A percentile compares a stretch with the other conserved stretches of the same genome.
Evolutionary conservation across 2,113 vertebrate genomes (phyloP).

Genomic region (Siphamia tubifer): DNA sequence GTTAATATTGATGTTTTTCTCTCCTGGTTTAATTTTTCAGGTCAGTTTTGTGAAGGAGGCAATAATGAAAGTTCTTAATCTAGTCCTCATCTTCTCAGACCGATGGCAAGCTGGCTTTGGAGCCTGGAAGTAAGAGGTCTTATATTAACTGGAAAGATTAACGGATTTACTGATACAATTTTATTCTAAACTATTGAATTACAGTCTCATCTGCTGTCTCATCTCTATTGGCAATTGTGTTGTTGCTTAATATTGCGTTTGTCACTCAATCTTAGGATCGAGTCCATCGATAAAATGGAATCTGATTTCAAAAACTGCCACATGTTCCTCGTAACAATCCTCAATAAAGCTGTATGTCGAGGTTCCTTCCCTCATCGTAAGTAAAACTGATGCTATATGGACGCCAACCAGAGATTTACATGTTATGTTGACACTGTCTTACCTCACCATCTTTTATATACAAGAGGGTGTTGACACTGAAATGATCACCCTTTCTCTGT

Average conservation of each 20-base stretch:
- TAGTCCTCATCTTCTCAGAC: slow-evolving; percentile 97
- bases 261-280: slow-evolving; percentile 82
- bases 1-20: neutral
- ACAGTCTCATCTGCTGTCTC: neutral
- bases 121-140: slow-evolving; percentile 89
- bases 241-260: neutral
- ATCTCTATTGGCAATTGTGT: neutral
- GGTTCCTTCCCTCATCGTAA: slow-evolving; percentile 97
- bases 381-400: slow-evolving; percentile 54
- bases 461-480: neutral
- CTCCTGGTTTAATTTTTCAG: slow-evolving; percentile 71
- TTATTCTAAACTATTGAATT: no score
- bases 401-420: no score
- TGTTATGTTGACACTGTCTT: no score
- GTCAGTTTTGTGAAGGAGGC: slow-evolving; percentile 98
- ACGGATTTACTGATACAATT: no score
- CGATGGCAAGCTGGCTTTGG: slow-evolving; percentile 95
- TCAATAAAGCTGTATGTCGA: slow-evolving; percentile 96
- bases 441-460: neutral
- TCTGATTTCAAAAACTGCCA: slow-evolving; percentile 99
- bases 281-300: slow-evolving; percentile 98
- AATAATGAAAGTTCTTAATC: slow-evolving; percentile 97
- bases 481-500: neutral
- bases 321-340: slow-evolving; percentile 96
- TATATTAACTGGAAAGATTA: neutral